Evolutionary conservation across 2,888 invertebrate species (phyloP).

Genomic region (Celastrina argiolus): DNA sequence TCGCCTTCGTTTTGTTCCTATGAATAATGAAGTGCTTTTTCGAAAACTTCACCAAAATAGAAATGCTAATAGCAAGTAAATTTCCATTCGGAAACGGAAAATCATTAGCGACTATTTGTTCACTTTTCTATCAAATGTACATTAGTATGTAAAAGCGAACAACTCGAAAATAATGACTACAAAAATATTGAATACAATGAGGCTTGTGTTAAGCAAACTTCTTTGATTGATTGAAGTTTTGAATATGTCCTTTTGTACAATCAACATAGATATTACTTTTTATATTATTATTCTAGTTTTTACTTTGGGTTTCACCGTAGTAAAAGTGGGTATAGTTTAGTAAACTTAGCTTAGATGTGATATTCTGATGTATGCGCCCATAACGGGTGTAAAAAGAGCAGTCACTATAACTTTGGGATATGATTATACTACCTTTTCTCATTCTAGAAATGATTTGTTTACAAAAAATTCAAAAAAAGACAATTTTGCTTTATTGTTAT

Average conservation of each 20-base stretch:
- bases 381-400: too few relatives aligned
- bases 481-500: too few relatives aligned
- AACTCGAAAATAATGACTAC: conserved; percentile 15
- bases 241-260: background rate
- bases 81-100: conserved; percentile 1
- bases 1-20: background rate
- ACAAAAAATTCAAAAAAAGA: too few relatives aligned
- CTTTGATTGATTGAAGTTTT: conserved; percentile 18
- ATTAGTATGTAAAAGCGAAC: conserved; percentile 12
- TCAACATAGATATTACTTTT: too few relatives aligned
- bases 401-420: too few relatives aligned
- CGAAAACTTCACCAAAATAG: conserved; percentile 11
- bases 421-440: too few relatives aligned
- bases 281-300: too few relatives aligned
- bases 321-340: too few relatives aligned
- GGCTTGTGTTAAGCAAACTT: conserved; percentile 14
- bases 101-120: conserved; percentile 13
- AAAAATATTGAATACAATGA: background rate
- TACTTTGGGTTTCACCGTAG: too few relatives aligned
- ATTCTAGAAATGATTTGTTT: too few relatives aligned
- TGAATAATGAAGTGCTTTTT: conserved; percentile 3
- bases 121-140: conserved; percentile 16
- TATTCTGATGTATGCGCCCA: too few relatives aligned
- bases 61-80: conserved; percentile 14
- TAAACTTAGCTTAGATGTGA: too few relatives aligned